Evolutionary conservation across 2,888 invertebrate species (phyloP), one percentile per base, ranked within the genome.

Genomic region (Trachelus troglodyta): DNA sequence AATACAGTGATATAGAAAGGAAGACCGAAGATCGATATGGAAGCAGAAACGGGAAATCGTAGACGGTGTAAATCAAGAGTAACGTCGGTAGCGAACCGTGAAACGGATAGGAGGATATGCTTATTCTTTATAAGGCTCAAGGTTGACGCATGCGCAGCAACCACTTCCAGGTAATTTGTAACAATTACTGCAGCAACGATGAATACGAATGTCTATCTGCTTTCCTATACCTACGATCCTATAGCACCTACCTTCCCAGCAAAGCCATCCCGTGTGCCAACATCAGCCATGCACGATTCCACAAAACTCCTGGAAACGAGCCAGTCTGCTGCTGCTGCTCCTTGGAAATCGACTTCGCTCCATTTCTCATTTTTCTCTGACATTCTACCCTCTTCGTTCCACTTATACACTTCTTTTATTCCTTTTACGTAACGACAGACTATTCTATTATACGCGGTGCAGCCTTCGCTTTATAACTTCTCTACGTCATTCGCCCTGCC

Each of bases 101-200:
- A 56, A 56, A 56, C 56, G 56, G 56, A 56, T 56, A 56, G 56
- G 56, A 56, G 56, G 56, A 23, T 56, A 23, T 23, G 56, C 56
- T 23, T 56, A 56, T 56, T 56, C 56, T 56, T 56, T 23, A 9
- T 23, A 23, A 56, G 56, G 23, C 1, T 15, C 56, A 56, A 56
- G 56, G 23, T 9, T 23, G 23, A 23, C 56, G 56, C 56, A 56
- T 9, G 56, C 56, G 56, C 56, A 2, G 23, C 23, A 23, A 56
- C 23, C 6, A 23, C 56, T 56, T 56, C 56, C 23, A 69, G 76
- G 79, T 81, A 82, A 85, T 85, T 85, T 80, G 80, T 82, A 84
- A 82, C 84, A 83, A 81, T 85, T 83, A 83, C 83, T 77, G 81
- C 85, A 76, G 79, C 79, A 78, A 79, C 79, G 79, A 79, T 80